phyloP scores from a whole-genome alignment of 2,888 invertebrate genomes.

The Latrodectus hesperus region DNA sequence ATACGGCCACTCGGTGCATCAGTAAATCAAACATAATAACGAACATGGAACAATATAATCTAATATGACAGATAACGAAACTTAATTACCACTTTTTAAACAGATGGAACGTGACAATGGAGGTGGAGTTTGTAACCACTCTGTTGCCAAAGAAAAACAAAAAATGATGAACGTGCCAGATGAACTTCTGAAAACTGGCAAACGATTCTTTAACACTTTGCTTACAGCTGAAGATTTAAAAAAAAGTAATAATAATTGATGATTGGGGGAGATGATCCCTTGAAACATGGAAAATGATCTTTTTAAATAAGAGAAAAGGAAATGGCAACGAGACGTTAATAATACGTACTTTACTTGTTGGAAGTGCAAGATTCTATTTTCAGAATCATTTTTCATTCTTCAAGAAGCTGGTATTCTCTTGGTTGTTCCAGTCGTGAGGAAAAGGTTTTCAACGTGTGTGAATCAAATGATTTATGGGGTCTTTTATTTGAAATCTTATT shows the following conservation, averaged over 20 bases:
- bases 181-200: background rate
- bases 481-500: background rate
- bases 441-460: slow-evolving; percentile 31
- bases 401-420: slow-evolving; percentile 2
- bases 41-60: slow-evolving; percentile 4
- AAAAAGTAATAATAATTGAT: slow-evolving; percentile 25
- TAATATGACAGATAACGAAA: background rate
- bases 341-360: slow-evolving; percentile 43
- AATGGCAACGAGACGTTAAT: slow-evolving; percentile 34
- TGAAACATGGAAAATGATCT: slow-evolving; percentile 18
- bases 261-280: slow-evolving; percentile 22
- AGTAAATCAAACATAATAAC: background rate
- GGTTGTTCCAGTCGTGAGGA: slow-evolving; percentile 17
- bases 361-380: slow-evolving; percentile 24
- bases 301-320: slow-evolving; percentile 41
- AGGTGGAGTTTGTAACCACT: background rate
- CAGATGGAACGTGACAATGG: background rate
- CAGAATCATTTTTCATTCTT: slow-evolving; percentile 36
- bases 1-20: background rate
- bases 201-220: background rate
- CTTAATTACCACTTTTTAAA: slow-evolving; percentile 1
- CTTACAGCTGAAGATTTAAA: background rate
- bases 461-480: slow-evolving; percentile 43
- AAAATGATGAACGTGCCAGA: slow-evolving; percentile 1
- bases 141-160: background rate